Base-by-base conservation (phyloP, 1,140 invertebrate species). In the Pectinophora gossypiella region DNA sequence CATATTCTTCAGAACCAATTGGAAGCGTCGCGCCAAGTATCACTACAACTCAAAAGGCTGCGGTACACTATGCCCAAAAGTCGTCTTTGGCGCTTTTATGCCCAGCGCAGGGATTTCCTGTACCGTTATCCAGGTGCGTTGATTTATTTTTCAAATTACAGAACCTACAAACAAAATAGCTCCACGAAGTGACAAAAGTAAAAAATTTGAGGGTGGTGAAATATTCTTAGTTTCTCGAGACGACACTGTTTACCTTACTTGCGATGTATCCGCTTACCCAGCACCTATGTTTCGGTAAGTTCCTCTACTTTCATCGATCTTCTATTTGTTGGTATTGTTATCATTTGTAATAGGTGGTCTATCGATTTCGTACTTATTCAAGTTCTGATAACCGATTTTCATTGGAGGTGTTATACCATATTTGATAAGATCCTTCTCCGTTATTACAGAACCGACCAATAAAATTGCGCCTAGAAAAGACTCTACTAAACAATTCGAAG, bases 81-180 rank as follows among this genome's bases (percentile, higher is more conserved):
- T 66, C 82, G 48, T 64, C 87, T 54, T 87, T 92, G 70, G 89
- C 88, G 16, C 72, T 92, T 3, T 81, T 93, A 53, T 93, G 92
- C 77, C 92, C 91, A 18, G 92, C 91, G 23, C 92, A 94, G 82
- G 91, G 89, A 57, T 92, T 87, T 82, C 93, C 93, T 54, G 88
- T 93, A 51, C 93, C 93, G 52, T 70, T 89, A 61, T 92, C 92
- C 89, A 93, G 92, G 93, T 94, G 89, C 70, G 83, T 85, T 68
- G 21, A 38, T 43, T 12, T 32, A 21, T 55, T 57, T 64, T 22
- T 55, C 58, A 59, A 64, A 70, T 80, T 83, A 48, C 76, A 80
- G 76, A 83, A 61, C 75, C 75, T 19, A 83, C 76, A 10, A 79
- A 83, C 70, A 79, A 81, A 67, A 83, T 81, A 52, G 75, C 89